These are phyloP conservation scores for Centropyge bicolor DNA, from an alignment of 2,797 vertebrate species.

Conservation along the genomic window DNA sequence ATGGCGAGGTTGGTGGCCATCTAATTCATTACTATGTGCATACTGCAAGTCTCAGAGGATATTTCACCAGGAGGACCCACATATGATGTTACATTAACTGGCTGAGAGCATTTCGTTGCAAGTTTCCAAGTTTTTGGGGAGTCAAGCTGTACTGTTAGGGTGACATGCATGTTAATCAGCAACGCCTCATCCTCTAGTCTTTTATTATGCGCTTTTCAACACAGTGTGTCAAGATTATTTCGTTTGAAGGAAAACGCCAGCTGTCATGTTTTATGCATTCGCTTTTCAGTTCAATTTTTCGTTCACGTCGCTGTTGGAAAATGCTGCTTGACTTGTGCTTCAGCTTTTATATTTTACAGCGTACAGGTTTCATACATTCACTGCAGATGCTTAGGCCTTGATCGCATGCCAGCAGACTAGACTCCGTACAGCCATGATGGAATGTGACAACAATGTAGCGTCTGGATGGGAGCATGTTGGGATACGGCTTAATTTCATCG, in stretches of 20 bases:
- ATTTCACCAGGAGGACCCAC: slow-evolving; percentile 53
- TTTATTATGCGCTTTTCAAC: slow-evolving; percentile 59
- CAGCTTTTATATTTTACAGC: slow-evolving; percentile 32
- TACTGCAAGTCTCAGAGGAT: slow-evolving; percentile 48
- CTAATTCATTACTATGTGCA: slow-evolving; percentile 60
- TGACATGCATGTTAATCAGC: slow-evolving; percentile 66
- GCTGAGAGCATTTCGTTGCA: slow-evolving; percentile 35
- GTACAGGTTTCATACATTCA: slow-evolving; percentile 37
- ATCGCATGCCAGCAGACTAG: slow-evolving; percentile 19
- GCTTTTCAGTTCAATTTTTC: slow-evolving; percentile 55
- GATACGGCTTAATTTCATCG: slow-evolving; percentile 3
- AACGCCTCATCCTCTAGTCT: slow-evolving; percentile 36
- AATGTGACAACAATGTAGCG: slow-evolving; percentile 18
- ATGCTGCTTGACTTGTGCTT: slow-evolving; percentile 50
- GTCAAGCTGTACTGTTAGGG: slow-evolving; percentile 60
- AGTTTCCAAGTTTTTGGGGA: slow-evolving; percentile 51
- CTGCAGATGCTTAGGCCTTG: slow-evolving; percentile 47
- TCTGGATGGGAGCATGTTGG: slow-evolving; percentile 25
- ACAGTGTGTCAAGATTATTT: slow-evolving; percentile 55
- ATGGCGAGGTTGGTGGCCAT: slow-evolving; percentile 61
- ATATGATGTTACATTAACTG: slow-evolving; percentile 51
- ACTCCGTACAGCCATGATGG: slow-evolving; percentile 22
- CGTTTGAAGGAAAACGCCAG: slow-evolving; percentile 56
- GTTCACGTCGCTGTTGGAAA: neutral
- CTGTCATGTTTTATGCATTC: slow-evolving; percentile 77